phyloP scores from a whole-genome alignment of 1,140 invertebrate genomes.

The Nymphalis io region DNA sequence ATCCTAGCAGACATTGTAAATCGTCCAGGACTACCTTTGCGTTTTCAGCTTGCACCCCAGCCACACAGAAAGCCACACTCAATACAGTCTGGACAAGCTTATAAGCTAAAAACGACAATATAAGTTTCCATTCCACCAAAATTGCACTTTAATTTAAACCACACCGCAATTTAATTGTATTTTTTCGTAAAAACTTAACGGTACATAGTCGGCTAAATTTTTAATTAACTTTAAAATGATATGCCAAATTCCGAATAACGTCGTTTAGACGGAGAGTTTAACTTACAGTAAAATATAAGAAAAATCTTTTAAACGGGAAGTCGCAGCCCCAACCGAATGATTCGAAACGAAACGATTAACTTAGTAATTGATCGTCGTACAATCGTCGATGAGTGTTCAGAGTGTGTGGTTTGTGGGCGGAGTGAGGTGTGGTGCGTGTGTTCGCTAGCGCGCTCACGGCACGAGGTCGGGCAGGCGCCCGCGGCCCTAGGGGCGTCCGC shows the following conservation, averaged over 20 bases:
- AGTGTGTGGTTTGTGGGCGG: background rate
- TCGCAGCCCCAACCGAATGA: background rate
- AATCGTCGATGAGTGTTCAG: too few species aligned
- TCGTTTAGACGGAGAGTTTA: too few species aligned
- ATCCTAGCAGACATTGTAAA: constrained; percentile 8
- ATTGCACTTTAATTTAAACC: constrained; percentile 12
- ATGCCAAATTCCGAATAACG: too few species aligned
- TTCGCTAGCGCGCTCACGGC: constrained; percentile 71
- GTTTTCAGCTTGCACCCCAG: constrained; percentile 1
- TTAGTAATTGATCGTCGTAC: too few species aligned
- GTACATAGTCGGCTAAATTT: background rate
- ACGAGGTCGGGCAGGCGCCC: constrained; percentile 81
- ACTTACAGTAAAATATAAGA: too few species aligned
- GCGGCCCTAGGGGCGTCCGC: constrained; percentile 78
- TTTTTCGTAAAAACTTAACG: background rate
- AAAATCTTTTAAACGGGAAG: background rate
- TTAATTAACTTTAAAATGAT: background rate
- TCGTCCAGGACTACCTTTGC: background rate
- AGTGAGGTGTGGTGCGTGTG: constrained; percentile 40
- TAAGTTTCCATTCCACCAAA: constrained; percentile 19
- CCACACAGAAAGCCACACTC: constrained; percentile 27
- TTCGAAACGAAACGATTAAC: background rate
- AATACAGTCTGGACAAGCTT: constrained; percentile 27
- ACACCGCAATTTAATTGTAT: background rate
- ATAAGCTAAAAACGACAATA: constrained; percentile 25